Percentiles rank a stretch among this genome's conserved stretches.
Conservation (phyloP, 2,888 invertebrate genomes). For the Catocala fraxini region DNA sequence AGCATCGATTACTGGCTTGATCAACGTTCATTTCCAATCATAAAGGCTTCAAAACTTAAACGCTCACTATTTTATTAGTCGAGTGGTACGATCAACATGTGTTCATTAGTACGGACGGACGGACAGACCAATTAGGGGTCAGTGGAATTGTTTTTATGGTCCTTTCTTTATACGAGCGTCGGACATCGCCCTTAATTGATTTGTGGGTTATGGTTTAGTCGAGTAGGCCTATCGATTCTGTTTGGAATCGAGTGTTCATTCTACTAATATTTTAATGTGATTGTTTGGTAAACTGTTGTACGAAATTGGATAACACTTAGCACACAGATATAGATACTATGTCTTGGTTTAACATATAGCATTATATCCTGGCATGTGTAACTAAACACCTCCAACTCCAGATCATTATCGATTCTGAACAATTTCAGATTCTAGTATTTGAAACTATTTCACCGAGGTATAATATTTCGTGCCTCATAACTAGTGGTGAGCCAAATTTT, state of each 20-base stretch:
- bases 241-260: not conserved
- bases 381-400: no score
- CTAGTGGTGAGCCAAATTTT: no score
- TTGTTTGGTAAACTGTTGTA: no score
- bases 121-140: slow-evolving; percentile 60
- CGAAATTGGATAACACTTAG: no score
- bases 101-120: slow-evolving; percentile 60
- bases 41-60: slow-evolving; percentile 46
- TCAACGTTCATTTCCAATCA: slow-evolving; percentile 24
- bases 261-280: no score
- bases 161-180: slow-evolving; percentile 53
- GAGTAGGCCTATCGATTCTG: slow-evolving; percentile 11
- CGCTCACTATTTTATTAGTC: slow-evolving; percentile 42
- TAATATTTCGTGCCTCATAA: no score
- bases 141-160: slow-evolving; percentile 62
- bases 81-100: slow-evolving; percentile 25
- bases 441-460: no score
- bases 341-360: no score
- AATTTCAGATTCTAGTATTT: no score
- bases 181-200: slow-evolving; percentile 58
- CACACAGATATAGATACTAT: no score
- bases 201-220: slow-evolving; percentile 28
- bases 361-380: no score
- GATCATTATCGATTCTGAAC: no score
- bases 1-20: not conserved